phyloP scores from a whole-genome alignment of 2,797 vertebrate species.

The Hapalemur alaotrensis region DNA sequence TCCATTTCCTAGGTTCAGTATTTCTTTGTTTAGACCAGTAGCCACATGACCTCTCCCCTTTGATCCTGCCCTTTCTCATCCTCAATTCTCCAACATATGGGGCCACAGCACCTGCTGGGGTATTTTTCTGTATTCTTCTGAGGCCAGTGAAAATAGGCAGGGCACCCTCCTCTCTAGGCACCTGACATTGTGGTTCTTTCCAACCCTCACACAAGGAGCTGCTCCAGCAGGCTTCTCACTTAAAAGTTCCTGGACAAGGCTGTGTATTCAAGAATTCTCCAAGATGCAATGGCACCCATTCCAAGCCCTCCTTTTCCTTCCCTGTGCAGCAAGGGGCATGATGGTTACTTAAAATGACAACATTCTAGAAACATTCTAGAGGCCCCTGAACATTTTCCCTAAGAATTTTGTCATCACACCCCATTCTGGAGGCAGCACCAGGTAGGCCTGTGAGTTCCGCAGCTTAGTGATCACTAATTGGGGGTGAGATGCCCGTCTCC shows the following conservation, averaged over 20 bases:
- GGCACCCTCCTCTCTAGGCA: neutral
- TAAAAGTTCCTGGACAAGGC: neutral
- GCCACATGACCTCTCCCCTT: neutral
- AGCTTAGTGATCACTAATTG: neutral
- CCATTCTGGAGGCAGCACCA: neutral
- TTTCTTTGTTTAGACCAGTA: neutral
- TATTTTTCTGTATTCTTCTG: neutral
- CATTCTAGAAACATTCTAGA: neutral
- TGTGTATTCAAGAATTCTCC: neutral
- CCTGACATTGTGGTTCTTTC: neutral
- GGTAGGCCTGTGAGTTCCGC: neutral
- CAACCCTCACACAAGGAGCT: neutral
- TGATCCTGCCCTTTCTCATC: neutral
- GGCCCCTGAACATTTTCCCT: neutral
- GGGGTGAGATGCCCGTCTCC: accelerated
- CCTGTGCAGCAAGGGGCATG: neutral
- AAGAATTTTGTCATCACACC: neutral
- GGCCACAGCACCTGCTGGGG: neutral
- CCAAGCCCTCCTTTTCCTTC: neutral
- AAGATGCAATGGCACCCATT: neutral
- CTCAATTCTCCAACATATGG: neutral
- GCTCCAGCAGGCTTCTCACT: neutral
- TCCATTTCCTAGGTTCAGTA: neutral
- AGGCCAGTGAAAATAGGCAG: neutral
- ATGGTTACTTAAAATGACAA: neutral